Percentiles rank a stretch among this genome's conserved stretches.
Conservation (phyloP, 2,888 invertebrate species). For the Anoncus sp. region DNA sequence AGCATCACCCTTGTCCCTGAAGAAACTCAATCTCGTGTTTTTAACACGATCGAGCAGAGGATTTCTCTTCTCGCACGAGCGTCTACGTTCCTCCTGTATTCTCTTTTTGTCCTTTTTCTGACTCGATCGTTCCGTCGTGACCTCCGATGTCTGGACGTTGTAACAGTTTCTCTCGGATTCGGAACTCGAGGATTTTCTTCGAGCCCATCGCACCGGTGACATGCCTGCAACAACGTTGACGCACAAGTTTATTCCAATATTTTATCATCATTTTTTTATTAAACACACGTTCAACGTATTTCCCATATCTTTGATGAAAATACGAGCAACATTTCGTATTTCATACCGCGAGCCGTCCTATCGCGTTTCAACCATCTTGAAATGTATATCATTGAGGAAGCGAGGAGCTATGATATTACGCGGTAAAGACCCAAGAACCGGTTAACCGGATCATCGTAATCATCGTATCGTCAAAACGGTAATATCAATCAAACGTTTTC, state of each 20-base stretch:
- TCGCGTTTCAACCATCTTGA: slow-evolving; percentile 12
- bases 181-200: slow-evolving; percentile 86
- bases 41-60: slow-evolving; percentile 89
- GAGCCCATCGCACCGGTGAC: slow-evolving; percentile 87
- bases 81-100: slow-evolving; percentile 82
- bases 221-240: slow-evolving; percentile 84
- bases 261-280: not conserved
- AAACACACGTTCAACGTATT: too few relatives aligned
- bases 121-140: slow-evolving; percentile 83
- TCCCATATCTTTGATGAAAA: too few relatives aligned
- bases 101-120: slow-evolving; percentile 85
- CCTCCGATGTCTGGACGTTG: slow-evolving; percentile 85
- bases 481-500: slow-evolving; percentile 44
- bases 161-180: slow-evolving; percentile 89
- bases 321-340: not conserved
- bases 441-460: slow-evolving; percentile 43
- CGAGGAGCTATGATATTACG: not conserved
- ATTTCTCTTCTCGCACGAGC: slow-evolving; percentile 87
- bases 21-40: slow-evolving; percentile 89
- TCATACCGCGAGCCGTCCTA: not conserved
- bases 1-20: slow-evolving; percentile 80
- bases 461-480: slow-evolving; percentile 44
- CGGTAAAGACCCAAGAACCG: slow-evolving; percentile 38
- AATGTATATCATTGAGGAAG: slow-evolving; percentile 31
- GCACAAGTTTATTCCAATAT: not conserved